Evolutionary conservation across 2,113 vertebrate species (phyloP), one percentile per base, ranked within the genome.

Genomic region (Sisor rabdophorus): DNA sequence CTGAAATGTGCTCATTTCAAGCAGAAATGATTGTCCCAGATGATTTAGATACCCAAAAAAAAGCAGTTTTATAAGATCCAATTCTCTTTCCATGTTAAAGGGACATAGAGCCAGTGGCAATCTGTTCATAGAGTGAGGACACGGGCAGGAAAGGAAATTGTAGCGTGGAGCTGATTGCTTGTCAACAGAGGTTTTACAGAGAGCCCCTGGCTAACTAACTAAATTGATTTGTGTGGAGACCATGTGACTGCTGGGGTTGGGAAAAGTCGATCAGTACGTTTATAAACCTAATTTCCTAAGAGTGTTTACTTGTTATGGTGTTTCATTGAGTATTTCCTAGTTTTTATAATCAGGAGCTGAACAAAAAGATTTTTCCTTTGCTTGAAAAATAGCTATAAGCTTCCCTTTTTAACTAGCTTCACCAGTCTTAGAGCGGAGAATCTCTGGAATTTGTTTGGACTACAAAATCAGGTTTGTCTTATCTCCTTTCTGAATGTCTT

Each of bases 1-100:
- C 53, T 9, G 40, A 56, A 76, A 72, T 22, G 32, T 60, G 48
- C 44, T 73, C 47, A 40, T 40, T 53, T 28, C 73, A 24, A 68
- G 67, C 71, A 71, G 71, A 75, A 78, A 80, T 30, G 44, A 54
- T 67, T 28, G 36, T 32, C 58, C 58, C 56, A 60, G 75, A 82
- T 80, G 63, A 73, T 58, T 2, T 48, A 65, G 64, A 82, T 76
- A 75, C 60, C 6, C 30, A 69, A 61, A 52, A 36, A 48, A 63
- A 73, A 59, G 58, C 59, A 64, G 63, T 12, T 48, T 48, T 58
- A 64, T 76, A 80, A 54, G 24, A 26, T 22, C 15, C 15, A 16
- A 30, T 32, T 75, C 73, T 52, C 73, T 65, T n/a, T 58, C 13
- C 58, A 63, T 44, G 26, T 26, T 24, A 0, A 47, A 28, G 17